Conservation (phyloP, 2,113 vertebrate genomes). For the Murina feae region DNA sequence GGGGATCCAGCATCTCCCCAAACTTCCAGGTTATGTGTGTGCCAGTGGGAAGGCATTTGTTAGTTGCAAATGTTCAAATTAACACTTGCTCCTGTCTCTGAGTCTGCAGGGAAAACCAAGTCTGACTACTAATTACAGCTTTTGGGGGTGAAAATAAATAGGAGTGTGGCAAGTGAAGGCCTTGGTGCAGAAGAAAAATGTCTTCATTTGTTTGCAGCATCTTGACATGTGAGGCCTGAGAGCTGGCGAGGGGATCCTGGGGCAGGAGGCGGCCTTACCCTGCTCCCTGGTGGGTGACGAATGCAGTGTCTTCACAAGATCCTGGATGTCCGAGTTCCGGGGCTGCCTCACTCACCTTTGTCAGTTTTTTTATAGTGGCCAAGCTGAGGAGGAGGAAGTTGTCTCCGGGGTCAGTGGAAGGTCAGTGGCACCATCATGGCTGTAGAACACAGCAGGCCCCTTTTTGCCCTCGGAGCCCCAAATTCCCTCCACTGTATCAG, state of each 20-base stretch:
- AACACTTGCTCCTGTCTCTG: constrained; percentile 40
- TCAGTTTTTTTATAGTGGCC: neutral
- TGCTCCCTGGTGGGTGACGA: neutral
- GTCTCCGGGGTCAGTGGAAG: neutral
- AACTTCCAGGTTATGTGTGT: neutral
- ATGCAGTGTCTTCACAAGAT: neutral
- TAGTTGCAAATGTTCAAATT: constrained; percentile 56
- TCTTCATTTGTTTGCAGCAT: neutral
- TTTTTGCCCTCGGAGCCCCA: neutral
- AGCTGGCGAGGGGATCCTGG: neutral
- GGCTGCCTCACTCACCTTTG: neutral
- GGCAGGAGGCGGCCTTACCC: neutral
- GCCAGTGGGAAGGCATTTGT: constrained; percentile 20
- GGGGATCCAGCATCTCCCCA: neutral
- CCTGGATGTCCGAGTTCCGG: neutral
- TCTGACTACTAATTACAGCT: constrained; percentile 3
- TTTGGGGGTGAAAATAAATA: neutral
- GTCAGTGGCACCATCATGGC: neutral
- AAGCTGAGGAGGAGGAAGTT: neutral
- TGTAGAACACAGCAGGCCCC: neutral
- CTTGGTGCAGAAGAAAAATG: neutral
- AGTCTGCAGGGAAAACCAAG: constrained; percentile 49
- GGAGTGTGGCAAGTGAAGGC: neutral
- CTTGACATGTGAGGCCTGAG: neutral
- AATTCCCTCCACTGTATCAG: neutral